Evolutionary conservation across 2,797 vertebrate species (phyloP), one percentile per base, ranked within the genome.

Genomic region (Enteromius radiatus): DNA sequence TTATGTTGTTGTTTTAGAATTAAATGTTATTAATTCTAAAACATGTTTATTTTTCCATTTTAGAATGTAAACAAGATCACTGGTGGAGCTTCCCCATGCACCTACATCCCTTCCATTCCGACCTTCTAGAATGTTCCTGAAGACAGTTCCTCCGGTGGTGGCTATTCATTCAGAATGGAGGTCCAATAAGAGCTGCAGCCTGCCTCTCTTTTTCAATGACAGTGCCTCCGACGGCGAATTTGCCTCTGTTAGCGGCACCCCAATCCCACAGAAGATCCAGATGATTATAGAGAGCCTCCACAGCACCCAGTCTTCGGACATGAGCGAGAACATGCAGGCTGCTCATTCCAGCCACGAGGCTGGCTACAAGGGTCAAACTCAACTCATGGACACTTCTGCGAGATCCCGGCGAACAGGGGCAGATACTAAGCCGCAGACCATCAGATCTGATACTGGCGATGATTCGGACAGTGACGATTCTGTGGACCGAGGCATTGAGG

Each of bases 71-170:
- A 79, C 59, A 80, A 85, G 10, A 21, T 78, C 86, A 87, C 91
- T 87, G 89, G 86, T 90, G 89, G 84, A 70, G 86, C n/a, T 63
- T 80, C 91, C 91, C 89, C 86, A 86, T 19, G 87, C 33, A 91
- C 87, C 75, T 91, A 84, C 70, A 76, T 78, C 89, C 89, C 80
- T 86, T 89, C 89, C 88, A 86, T 82, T 87, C 82, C 75, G 83
- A 80, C 81, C 92, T 88, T 95, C 93, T 96, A 97, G 96, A 96
- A 99, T 99, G 98, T 99, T 98, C 93, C 95, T 99, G 93, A 96
- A 98, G 96, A 97, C 97, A 80, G 93, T 94, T 84, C 94, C 96
- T 89, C 97, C 97, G 93, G 92, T 96, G 89, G 94, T 95, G 92
- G 94, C 94, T 91, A 95, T 97, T 88, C 96, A 94, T 91, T 95